Evolutionary conservation across 2,888 invertebrate genomes (phyloP), one percentile per base, ranked within the genome.

Genomic region (Calameuta idolon): DNA sequence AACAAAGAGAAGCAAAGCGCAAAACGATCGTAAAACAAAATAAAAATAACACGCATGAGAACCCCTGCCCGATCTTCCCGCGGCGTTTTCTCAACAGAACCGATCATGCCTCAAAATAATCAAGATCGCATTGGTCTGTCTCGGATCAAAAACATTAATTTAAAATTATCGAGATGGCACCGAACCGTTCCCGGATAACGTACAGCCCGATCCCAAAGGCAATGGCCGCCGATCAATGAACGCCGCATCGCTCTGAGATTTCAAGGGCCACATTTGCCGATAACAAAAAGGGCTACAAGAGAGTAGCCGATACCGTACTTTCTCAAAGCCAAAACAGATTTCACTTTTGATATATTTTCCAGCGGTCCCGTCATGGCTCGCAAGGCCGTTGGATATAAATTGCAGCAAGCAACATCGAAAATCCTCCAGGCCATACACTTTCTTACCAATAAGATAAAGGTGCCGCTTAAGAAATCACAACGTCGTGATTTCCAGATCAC

Each of bases 321-420:
- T 55, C 55, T 55, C 23, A 55, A 55, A 55, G 55, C 69, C 69
- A 82, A 79, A 81, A 83, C 79, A 80, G 83, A 85, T 86, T 86
- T 85, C 85, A 83, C 85, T 86, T 86, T 85, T 85, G 84, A 87
- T 83, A 85, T 85, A 85, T 86, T 84, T 84, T 81, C 79, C 82
- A 77, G 80, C 83, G 80, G 23, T 55, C 23, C 55, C 55, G 55
- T 83, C 77, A 78, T 78, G 78, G 79, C 80, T 79, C 82, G 80
- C 83, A 80, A 80, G 80, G 81, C 78, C 79, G 81, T 81, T 81
- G 78, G 80, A 78, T 80, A 80, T 80, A 81, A 83, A 85, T 84
- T 85, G 55, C 55, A 23, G 15, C 40, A 0, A 23, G 15, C 15
- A 55, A 23, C 23, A 23, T 23, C 9, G 12, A 37, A 37, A 55